These are phyloP conservation scores for Anastrepha obliqua DNA, from an alignment of 1,140 invertebrate genomes.

Conservation along the genomic window DNA sequence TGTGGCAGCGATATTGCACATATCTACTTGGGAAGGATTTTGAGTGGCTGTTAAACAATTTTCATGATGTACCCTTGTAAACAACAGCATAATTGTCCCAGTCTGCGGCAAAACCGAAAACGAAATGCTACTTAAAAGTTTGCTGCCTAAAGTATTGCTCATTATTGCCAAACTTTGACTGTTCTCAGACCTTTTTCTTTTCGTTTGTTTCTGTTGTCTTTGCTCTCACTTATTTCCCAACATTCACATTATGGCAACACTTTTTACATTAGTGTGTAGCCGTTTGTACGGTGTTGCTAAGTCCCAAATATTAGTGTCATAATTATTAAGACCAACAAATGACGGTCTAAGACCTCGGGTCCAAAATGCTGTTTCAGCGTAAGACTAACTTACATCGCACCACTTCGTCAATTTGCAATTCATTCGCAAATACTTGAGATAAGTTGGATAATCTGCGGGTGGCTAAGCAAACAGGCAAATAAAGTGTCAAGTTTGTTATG, in stretches of 20 bases:
- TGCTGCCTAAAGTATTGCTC: background rate
- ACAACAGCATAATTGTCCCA: background rate
- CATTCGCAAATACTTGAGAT: constrained; percentile 41
- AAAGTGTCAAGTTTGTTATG: constrained; percentile 48
- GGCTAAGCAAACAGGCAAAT: constrained; percentile 32
- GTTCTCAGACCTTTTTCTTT: background rate
- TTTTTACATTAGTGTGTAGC: background rate
- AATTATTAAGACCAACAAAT: constrained; percentile 74
- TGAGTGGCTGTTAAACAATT: background rate
- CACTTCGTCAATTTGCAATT: background rate
- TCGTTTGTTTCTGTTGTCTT: background rate
- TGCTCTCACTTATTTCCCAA: constrained; percentile 4
- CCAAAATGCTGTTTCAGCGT: constrained; percentile 36
- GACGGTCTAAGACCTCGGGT: constrained; percentile 61
- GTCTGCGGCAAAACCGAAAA: background rate
- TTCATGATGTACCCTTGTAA: background rate
- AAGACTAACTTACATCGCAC: background rate
- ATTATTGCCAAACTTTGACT: constrained; percentile 3
- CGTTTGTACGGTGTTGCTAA: background rate
- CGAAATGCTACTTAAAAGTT: background rate
- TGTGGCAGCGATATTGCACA: background rate
- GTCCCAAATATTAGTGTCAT: constrained; percentile 56
- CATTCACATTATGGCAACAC: background rate
- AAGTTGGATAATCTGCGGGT: constrained; percentile 23
- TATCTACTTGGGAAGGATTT: background rate